Evolutionary conservation across 2,113 vertebrate species (phyloP).

Genomic region (Aleadryas rufinucha): DNA sequence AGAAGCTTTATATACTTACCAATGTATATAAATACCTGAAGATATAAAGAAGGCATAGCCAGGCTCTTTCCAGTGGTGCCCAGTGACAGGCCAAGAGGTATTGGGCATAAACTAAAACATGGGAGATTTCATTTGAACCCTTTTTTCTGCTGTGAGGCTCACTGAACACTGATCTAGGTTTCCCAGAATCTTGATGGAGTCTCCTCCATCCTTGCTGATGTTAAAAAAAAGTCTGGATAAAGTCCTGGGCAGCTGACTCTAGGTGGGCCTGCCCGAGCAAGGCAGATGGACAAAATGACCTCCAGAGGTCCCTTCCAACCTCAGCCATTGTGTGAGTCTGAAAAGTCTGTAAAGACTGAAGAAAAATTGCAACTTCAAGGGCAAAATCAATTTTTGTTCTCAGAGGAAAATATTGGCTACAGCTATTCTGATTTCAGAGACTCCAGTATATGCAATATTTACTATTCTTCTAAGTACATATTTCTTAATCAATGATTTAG

Average conservation of each 20-base stretch:
- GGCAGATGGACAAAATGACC: background rate
- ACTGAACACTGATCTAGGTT: background rate
- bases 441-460: background rate
- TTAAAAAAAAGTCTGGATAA: rapidly evolving
- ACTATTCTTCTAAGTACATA: background rate
- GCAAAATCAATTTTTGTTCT: background rate
- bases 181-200: background rate
- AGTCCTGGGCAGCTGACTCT: background rate
- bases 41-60: background rate
- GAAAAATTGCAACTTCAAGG: background rate
- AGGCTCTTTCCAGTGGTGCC: background rate
- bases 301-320: background rate
- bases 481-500: background rate
- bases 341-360: background rate
- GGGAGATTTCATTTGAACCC: background rate
- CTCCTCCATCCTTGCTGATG: background rate
- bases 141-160: background rate
- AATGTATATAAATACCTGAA: background rate
- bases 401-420: background rate
- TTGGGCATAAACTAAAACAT: background rate
- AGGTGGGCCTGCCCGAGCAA: background rate
- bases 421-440: background rate
- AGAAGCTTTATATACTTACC: background rate
- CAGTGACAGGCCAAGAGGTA: background rate
- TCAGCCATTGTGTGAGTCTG: background rate